phyloP scores from a whole-genome alignment of 2,113 vertebrate genomes.

The Poicephalus meyeri region DNA sequence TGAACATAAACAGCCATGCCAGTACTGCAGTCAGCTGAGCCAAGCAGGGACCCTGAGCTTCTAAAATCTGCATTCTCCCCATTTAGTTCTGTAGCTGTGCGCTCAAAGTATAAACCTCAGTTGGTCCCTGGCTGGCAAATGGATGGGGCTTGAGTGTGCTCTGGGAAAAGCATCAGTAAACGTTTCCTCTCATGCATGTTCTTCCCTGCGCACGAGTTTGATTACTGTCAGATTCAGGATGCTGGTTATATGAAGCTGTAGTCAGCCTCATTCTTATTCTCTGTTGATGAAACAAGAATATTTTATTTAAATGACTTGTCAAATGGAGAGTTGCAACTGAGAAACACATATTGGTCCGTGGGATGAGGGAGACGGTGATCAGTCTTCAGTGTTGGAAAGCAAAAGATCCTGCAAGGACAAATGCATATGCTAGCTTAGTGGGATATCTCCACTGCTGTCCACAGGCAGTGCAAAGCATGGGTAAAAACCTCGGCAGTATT shows the following conservation, averaged over 20 bases:
- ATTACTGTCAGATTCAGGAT: background rate
- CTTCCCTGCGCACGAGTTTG: background rate
- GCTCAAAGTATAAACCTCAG: background rate
- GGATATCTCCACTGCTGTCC: too few species aligned
- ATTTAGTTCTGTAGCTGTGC: background rate
- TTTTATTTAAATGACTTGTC: background rate
- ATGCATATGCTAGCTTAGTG: background rate
- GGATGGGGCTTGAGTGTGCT: background rate
- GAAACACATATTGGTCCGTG: background rate
- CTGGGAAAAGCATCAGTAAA: background rate
- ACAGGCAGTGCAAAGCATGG: background rate
- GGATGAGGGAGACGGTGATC: background rate
- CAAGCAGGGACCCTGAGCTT: background rate
- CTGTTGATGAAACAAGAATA: background rate
- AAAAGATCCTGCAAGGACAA: background rate
- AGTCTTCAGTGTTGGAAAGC: background rate
- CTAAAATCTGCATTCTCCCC: background rate
- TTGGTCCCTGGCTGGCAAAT: background rate
- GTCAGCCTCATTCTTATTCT: background rate
- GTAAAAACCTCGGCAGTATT: background rate
- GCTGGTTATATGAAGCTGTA: background rate
- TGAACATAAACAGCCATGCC: background rate
- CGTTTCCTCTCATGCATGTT: background rate
- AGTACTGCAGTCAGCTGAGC: background rate
- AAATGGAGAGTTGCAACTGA: background rate